Percentiles rank a stretch among this genome's conserved stretches.
phyloP scores from a whole-genome alignment of 1,140 invertebrate genomes.

The Cydia pomonella region DNA sequence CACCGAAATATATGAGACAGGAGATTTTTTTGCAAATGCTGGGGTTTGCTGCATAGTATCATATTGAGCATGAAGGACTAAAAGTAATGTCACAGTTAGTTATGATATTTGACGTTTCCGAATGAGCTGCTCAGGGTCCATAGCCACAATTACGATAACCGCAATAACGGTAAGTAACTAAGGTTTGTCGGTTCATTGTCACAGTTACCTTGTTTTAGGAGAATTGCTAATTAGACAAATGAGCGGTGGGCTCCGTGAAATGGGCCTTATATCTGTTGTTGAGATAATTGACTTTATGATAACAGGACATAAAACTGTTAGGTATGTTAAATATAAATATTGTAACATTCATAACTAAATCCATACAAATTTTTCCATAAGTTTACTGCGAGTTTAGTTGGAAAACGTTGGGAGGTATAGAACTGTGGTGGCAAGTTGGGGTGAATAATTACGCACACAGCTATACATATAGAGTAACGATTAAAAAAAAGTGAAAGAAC shows the following conservation, averaged over 20 bases:
- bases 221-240: conserved; percentile 23
- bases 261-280: not conserved
- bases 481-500: too few relatives aligned
- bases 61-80: too few relatives aligned
- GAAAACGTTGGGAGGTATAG: too few relatives aligned
- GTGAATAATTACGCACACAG: too few relatives aligned
- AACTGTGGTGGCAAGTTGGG: too few relatives aligned
- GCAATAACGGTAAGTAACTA: conserved; percentile 22
- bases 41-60: too few relatives aligned
- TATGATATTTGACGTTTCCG: not conserved
- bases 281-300: not conserved
- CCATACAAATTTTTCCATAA: too few relatives aligned
- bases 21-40: too few relatives aligned
- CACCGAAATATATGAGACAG: too few relatives aligned
- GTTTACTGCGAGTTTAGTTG: too few relatives aligned
- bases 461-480: too few relatives aligned
- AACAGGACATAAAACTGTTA: not conserved
- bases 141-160: conserved; percentile 12
- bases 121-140: not conserved
- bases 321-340: not conserved
- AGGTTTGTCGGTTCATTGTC: conserved; percentile 27
- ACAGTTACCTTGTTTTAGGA: conserved; percentile 29
- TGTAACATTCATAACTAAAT: too few relatives aligned
- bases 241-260: conserved; percentile 4
- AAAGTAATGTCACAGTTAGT: not conserved